Evolutionary conservation across 2,797 vertebrate genomes (phyloP).

Genomic region (Pseudotriccus pelzelni): DNA sequence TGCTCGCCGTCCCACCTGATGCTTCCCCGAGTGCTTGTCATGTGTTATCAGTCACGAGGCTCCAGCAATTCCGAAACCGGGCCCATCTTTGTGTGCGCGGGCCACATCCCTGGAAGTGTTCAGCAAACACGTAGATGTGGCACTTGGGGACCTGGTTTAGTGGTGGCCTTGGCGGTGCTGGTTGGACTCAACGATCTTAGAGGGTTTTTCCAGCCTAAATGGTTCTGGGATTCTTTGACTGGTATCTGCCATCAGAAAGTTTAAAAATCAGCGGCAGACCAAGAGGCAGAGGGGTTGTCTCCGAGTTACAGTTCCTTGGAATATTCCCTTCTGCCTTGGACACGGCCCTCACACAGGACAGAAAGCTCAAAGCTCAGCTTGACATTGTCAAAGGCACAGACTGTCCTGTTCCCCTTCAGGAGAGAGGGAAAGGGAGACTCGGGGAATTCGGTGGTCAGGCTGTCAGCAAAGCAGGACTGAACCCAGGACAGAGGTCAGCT

Average conservation of each 20-base stretch:
- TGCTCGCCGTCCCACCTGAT: not conserved
- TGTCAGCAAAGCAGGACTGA: not conserved
- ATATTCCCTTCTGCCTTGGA: not conserved
- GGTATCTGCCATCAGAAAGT: not conserved
- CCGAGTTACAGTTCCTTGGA: not conserved
- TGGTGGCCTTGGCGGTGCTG: not conserved
- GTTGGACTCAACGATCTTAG: no score
- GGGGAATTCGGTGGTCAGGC: not conserved
- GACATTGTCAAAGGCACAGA: not conserved
- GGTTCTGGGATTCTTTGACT: not conserved
- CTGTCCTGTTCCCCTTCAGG: not conserved
- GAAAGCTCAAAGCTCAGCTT: not conserved
- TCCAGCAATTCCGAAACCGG: not conserved
- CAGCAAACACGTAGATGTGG: not conserved
- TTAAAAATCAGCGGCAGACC: not conserved
- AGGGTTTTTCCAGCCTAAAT: rapidly evolving
- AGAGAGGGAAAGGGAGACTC: not conserved
- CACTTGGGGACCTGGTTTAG: not conserved
- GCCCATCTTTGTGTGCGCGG: not conserved
- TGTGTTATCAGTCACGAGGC: rapidly evolving
- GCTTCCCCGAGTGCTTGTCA: not conserved
- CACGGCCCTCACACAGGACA: not conserved
- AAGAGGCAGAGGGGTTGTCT: not conserved
- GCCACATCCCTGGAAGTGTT: not conserved
- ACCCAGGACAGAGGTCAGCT: not conserved